Evolutionary conservation across 2,797 vertebrate genomes (phyloP).

Genomic region (Fistularia commersonii): DNA sequence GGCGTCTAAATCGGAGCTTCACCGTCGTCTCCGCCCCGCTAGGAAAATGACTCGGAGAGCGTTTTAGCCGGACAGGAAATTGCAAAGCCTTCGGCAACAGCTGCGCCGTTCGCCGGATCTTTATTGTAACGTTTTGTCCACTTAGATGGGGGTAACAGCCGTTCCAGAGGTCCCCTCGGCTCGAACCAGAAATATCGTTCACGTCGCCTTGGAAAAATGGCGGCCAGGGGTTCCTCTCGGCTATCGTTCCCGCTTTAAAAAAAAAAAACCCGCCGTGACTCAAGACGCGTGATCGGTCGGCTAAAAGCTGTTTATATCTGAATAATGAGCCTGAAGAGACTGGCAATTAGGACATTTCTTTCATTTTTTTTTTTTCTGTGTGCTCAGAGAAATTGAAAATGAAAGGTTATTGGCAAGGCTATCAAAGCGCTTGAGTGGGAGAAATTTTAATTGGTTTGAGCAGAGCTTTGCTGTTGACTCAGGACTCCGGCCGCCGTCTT

Average conservation of each 20-base stretch:
- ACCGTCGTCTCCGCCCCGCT: constrained; percentile 30
- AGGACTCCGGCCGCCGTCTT: constrained; percentile 34
- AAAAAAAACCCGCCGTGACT: constrained; percentile 37
- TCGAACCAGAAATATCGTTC: constrained; percentile 16
- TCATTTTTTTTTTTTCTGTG: constrained; percentile 48
- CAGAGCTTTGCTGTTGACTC: constrained; percentile 55
- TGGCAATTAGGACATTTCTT: constrained; percentile 65
- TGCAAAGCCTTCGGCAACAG: constrained; percentile 48
- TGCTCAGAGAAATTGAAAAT: constrained; percentile 59
- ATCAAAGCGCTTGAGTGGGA: constrained; percentile 64
- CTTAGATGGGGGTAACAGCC: constrained; percentile 47
- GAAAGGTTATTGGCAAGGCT: constrained; percentile 65
- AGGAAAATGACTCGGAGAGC: constrained; percentile 38
- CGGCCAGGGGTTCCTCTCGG: constrained; percentile 33
- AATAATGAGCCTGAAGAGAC: constrained; percentile 71
- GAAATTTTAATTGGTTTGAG: constrained; percentile 67
- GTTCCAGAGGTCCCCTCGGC: constrained; percentile 34
- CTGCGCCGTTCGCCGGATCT: constrained; percentile 32
- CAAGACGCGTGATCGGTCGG: constrained; percentile 55
- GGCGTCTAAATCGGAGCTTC: constrained; percentile 39
- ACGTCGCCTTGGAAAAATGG: constrained; percentile 29
- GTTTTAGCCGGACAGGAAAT: constrained; percentile 49
- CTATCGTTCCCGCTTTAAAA: constrained; percentile 44
- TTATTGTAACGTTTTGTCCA: constrained; percentile 54
- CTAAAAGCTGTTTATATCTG: constrained; percentile 71